These are phyloP conservation scores for Fulmarus glacialis DNA, from an alignment of 2,113 vertebrate species.

Conservation along the genomic window DNA sequence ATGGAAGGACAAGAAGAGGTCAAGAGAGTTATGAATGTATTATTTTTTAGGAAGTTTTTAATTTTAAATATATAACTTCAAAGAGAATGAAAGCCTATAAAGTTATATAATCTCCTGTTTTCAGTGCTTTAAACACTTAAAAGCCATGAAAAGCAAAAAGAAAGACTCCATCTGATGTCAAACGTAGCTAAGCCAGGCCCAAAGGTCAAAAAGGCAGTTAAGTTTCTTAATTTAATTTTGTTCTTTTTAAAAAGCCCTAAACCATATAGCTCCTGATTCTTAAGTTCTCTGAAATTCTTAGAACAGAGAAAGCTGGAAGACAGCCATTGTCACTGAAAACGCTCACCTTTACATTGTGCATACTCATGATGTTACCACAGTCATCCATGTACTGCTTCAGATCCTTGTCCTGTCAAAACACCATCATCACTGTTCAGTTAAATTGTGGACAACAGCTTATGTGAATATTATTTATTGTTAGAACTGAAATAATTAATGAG, in stretches of 20 bases:
- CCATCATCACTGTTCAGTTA: not conserved
- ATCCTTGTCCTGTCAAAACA: constrained; percentile 91
- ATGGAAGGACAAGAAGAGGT: not conserved
- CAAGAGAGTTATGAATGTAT: not conserved
- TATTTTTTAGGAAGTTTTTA: not conserved
- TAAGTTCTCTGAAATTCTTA: not conserved
- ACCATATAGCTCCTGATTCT: not conserved
- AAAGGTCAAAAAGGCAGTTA: not conserved
- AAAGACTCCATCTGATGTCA: not conserved
- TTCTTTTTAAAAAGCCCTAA: not conserved
- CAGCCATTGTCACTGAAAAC: not conserved
- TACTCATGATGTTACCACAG: constrained; percentile 99
- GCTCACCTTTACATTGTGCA: constrained; percentile 98
- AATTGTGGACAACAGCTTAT: not conserved
- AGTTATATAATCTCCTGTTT: not conserved
- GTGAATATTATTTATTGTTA: not conserved
- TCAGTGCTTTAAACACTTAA: not conserved
- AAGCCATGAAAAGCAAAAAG: not conserved
- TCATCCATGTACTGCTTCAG: constrained; percentile 99
- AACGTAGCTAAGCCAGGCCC: not conserved
- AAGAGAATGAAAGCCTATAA: not conserved
- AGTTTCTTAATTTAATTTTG: not conserved
- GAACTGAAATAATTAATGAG: not conserved
- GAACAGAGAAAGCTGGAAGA: not conserved
- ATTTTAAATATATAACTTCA: not conserved